Evolutionary conservation across 1,140 invertebrate genomes (phyloP).

Genomic region (Ridgeia piscesae): DNA sequence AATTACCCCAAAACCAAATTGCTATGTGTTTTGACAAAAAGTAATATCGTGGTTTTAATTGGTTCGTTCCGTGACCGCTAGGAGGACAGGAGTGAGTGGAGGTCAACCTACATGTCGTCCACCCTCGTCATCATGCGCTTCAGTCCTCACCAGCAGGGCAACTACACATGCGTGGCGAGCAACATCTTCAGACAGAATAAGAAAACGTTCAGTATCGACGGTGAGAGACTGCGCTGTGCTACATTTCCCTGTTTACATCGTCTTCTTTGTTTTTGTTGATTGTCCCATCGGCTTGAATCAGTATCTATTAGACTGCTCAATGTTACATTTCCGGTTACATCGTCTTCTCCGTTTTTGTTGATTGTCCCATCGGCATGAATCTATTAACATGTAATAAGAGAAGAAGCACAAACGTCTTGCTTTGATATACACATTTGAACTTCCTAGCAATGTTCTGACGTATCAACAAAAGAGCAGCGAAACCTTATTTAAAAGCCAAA

Average conservation of each 20-base stretch:
- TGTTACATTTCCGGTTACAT: neutral
- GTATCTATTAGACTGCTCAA: no score
- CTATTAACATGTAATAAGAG: neutral
- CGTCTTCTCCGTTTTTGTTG: neutral
- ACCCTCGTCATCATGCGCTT: conserved; percentile 32
- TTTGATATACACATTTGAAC: no score
- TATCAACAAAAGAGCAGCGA: neutral
- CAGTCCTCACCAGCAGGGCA: conserved; percentile 17
- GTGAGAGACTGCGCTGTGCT: neutral
- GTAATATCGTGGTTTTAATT: no score
- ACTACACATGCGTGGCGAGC: conserved; percentile 31
- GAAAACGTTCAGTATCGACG: conserved; percentile 27
- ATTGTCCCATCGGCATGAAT: neutral
- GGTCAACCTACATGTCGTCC: conserved; percentile 22
- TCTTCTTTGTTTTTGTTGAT: neutral
- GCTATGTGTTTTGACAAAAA: no score
- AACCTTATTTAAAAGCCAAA: neutral
- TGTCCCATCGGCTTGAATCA: neutral
- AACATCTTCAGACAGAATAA: conserved; percentile 30
- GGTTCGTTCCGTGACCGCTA: conserved; percentile 5
- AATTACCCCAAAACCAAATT: no score
- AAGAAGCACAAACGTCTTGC: no score
- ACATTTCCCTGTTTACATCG: neutral
- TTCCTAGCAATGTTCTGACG: no score
- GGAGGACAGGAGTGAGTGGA: conserved; percentile 26